Evolutionary conservation across 2,113 vertebrate genomes (phyloP).

Genomic region (Ochotona princeps): DNA sequence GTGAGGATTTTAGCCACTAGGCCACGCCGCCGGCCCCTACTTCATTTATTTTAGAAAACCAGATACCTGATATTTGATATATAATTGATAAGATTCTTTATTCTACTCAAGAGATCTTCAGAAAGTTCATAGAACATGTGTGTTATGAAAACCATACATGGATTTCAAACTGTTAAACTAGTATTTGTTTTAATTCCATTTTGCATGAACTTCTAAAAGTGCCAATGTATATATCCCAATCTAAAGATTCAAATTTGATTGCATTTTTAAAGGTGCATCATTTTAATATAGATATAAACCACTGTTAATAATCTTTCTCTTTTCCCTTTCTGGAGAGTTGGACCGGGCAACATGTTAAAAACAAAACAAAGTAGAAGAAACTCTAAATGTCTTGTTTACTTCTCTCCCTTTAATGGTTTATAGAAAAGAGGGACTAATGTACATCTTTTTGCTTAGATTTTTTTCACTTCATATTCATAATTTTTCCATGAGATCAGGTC

Average conservation of each 20-base stretch:
- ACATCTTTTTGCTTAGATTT: neutral
- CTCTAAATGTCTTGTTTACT: neutral
- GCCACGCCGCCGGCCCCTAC: too few species aligned
- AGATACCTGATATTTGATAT: neutral
- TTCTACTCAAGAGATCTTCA: neutral
- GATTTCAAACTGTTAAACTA: too few species aligned
- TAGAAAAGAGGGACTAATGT: neutral
- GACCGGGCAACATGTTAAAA: neutral
- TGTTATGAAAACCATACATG: too few species aligned
- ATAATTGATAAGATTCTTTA: neutral
- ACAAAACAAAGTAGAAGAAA: neutral
- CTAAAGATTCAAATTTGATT: constrained; percentile 26
- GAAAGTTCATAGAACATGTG: too few species aligned
- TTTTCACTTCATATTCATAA: neutral
- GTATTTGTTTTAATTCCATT: too few species aligned
- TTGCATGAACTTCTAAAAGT: too few species aligned
- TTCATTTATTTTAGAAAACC: constrained; percentile 42
- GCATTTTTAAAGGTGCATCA: neutral
- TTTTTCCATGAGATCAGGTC: constrained; percentile 12
- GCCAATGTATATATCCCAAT: too few species aligned
- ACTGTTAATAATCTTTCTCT: neutral
- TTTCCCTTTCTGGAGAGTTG: neutral
- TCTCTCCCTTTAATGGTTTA: neutral
- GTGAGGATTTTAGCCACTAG: too few species aligned
- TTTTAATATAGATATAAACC: constrained; percentile 28